Percentiles rank a stretch among this genome's conserved stretches.
phyloP scores from a whole-genome alignment of 2,113 vertebrate genomes.

The Pundamilia nyererei region DNA sequence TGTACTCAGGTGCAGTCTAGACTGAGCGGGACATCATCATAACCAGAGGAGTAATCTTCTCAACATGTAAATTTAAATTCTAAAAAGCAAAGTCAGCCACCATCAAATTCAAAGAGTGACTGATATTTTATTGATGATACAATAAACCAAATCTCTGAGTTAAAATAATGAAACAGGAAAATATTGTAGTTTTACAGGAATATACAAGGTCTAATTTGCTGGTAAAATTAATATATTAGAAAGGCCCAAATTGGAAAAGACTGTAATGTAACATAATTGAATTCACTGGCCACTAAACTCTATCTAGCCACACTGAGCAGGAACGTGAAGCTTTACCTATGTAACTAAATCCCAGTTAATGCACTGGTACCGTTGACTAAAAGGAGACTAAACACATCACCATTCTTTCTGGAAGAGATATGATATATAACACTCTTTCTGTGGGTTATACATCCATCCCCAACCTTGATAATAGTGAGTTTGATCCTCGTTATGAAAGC shows the following conservation, averaged over 20 bases:
- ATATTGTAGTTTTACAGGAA: neutral
- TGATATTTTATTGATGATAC: neutral
- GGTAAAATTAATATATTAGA: neutral
- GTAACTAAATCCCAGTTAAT: neutral
- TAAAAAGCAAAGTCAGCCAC: neutral
- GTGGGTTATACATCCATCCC: neutral
- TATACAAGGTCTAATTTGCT: rapidly evolving
- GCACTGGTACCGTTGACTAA: neutral
- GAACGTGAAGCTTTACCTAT: neutral
- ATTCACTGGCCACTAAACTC: neutral
- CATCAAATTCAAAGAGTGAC: neutral
- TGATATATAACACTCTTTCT: neutral
- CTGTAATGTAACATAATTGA: neutral
- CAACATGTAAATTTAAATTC: neutral
- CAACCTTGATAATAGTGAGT: constrained; percentile 22
- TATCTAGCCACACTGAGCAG: neutral
- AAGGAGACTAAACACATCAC: neutral
- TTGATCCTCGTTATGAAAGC: constrained; percentile 20
- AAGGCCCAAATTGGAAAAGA: neutral
- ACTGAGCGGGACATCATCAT: neutral
- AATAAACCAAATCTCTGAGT: neutral
- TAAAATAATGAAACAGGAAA: neutral
- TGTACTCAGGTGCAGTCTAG: neutral
- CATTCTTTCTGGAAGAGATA: neutral
- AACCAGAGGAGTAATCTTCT: neutral